phyloP scores from a whole-genome alignment of 2,888 invertebrate species.

The Argyresthia goedartella region DNA sequence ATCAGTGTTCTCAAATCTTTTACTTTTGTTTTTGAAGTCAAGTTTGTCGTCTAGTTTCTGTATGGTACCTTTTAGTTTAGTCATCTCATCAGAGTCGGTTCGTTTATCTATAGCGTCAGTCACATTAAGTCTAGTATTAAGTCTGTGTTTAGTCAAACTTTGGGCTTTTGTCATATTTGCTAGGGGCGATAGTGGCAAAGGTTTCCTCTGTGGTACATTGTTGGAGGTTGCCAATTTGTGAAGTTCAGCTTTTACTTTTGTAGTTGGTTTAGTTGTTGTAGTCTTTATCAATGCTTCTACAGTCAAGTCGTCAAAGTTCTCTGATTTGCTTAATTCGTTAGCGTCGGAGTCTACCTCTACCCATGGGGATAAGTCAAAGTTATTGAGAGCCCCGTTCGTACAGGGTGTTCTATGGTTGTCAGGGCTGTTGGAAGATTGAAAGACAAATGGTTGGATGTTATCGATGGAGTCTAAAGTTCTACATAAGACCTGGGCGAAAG shows the following conservation, averaged over 20 bases:
- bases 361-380: constrained; percentile 75
- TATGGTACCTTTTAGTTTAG: constrained; percentile 25
- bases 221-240: constrained; percentile 20
- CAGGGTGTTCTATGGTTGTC: constrained; percentile 74
- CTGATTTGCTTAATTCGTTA: constrained; percentile 43
- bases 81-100: constrained; percentile 12
- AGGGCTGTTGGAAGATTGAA: constrained; percentile 71
- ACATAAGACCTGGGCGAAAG: constrained; percentile 80
- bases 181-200: constrained; percentile 12
- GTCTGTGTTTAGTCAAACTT: constrained; percentile 22
- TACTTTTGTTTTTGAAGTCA: constrained; percentile 65
- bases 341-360: constrained; percentile 56
- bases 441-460: constrained; percentile 79
- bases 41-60: constrained; percentile 71
- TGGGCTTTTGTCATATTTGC: constrained; percentile 21
- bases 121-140: constrained; percentile 17
- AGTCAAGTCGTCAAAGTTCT: constrained; percentile 14
- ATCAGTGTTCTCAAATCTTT: constrained; percentile 41
- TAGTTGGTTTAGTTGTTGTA: constrained; percentile 17
- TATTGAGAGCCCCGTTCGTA: constrained; percentile 59
- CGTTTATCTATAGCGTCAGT: constrained; percentile 16
- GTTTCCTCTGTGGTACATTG: constrained; percentile 25
- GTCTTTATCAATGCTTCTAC: constrained; percentile 10
- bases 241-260: constrained; percentile 26
- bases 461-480: constrained; percentile 75